Percentiles rank a stretch among this genome's conserved stretches.
Conservation (phyloP, 1,140 invertebrate genomes). For the Drosophila busckii region DNA sequence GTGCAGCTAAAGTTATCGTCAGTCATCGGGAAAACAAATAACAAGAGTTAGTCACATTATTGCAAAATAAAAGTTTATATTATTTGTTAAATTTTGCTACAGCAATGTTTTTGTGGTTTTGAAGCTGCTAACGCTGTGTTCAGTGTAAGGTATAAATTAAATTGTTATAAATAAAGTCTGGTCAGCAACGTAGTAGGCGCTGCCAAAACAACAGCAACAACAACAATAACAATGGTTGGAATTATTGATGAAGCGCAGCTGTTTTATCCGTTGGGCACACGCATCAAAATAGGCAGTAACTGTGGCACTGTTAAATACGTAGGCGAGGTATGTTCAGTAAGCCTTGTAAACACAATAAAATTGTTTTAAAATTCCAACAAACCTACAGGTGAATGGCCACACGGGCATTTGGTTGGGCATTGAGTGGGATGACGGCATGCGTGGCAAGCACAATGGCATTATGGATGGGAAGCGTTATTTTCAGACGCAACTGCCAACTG, state of each 20-base stretch:
- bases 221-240: slow-evolving; percentile 63
- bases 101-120: slow-evolving; percentile 8
- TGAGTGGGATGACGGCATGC: slow-evolving; percentile 93
- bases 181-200: slow-evolving; percentile 22
- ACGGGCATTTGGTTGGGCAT: slow-evolving; percentile 90
- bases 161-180: background rate
- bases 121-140: background rate
- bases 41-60: slow-evolving; percentile 18
- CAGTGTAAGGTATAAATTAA: background rate
- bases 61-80: slow-evolving; percentile 8
- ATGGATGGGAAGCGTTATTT: slow-evolving; percentile 91
- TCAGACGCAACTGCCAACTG: slow-evolving; percentile 85
- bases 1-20: too few species aligned
- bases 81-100: background rate
- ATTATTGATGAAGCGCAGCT: slow-evolving; percentile 73
- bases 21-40: slow-evolving; percentile 16
- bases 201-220: slow-evolving; percentile 29
- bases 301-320: slow-evolving; percentile 80
- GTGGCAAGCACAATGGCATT: slow-evolving; percentile 94
- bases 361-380: background rate
- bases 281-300: slow-evolving; percentile 72
- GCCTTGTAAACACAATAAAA: background rate
- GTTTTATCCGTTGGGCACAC: slow-evolving; percentile 70
- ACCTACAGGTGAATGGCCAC: slow-evolving; percentile 80
- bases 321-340: slow-evolving; percentile 78